Percentiles rank a stretch among this genome's conserved stretches.
Evolutionary conservation across 2,113 vertebrate species (phyloP).

Genomic region (Callithrix jacchus): DNA sequence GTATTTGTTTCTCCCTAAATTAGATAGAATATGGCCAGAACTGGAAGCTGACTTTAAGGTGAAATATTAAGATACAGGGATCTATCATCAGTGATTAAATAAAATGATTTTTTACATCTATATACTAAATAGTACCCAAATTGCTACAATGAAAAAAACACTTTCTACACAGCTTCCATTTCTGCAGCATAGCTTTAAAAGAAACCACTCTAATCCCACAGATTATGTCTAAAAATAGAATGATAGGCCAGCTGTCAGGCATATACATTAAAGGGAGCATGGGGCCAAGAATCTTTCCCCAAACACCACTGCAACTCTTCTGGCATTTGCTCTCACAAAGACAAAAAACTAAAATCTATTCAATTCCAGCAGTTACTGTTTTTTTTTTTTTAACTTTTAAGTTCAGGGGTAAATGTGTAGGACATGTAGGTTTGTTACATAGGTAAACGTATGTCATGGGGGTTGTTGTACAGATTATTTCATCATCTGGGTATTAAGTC

Average conservation of each 20-base stretch:
- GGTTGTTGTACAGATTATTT: too few species aligned
- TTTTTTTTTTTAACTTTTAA: too few species aligned
- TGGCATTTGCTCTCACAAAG: neutral
- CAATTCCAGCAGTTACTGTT: neutral
- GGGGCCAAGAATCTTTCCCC: conserved; percentile 12
- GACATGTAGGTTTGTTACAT: too few species aligned
- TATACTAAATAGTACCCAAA: conserved; percentile 46
- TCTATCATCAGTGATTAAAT: conserved; percentile 19
- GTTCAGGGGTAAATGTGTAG: too few species aligned
- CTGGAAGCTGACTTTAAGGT: conserved; percentile 26
- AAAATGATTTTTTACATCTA: conserved; percentile 17
- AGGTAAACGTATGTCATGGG: too few species aligned
- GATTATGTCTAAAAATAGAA: conserved; percentile 70
- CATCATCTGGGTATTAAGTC: too few species aligned
- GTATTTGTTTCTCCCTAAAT: neutral
- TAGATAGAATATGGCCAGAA: neutral
- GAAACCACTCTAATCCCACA: conserved; percentile 59
- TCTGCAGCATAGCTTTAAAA: conserved; percentile 58
- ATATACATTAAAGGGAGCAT: conserved; percentile 9
- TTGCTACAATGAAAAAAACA: conserved; percentile 31
- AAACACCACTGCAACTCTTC: neutral
- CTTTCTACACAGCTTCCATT: conserved; percentile 47
- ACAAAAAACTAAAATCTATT: conserved; percentile 42
- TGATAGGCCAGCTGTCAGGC: conserved; percentile 53
- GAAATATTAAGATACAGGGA: conserved; percentile 18